These are phyloP conservation scores for Nomada lathburiana DNA, from an alignment of 2,888 invertebrate species.

Conservation along the genomic window DNA sequence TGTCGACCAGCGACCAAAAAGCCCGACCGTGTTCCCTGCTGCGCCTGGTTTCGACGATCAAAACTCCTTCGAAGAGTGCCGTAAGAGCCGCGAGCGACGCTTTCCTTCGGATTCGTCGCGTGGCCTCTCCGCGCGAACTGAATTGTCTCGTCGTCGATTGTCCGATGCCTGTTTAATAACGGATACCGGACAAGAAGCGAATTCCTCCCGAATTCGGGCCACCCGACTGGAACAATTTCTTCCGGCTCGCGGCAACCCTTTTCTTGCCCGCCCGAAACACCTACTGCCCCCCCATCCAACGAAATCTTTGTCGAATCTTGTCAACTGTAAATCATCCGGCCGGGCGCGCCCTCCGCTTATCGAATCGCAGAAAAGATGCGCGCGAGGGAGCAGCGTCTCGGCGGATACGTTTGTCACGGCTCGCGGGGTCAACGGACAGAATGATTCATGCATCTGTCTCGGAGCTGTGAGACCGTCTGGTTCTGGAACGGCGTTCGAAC, in stretches of 20 bases:
- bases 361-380: background rate
- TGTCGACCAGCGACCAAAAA: constrained; percentile 63
- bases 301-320: too few relatives aligned
- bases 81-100: constrained; percentile 39
- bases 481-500: constrained; percentile 62
- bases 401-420: constrained; percentile 3
- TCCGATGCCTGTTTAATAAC: background rate
- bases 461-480: constrained; percentile 60
- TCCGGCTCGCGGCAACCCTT: too few relatives aligned
- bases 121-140: too few relatives aligned
- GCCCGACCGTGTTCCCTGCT: constrained; percentile 29
- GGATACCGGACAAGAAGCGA: too few relatives aligned
- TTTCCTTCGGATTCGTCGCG: constrained; percentile 41
- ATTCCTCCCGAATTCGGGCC: too few relatives aligned
- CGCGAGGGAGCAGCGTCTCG: background rate
- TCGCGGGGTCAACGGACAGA: constrained; percentile 67
- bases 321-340: too few relatives aligned
- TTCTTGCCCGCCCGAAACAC: too few relatives aligned
- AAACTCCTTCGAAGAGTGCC: background rate
- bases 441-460: constrained; percentile 66
- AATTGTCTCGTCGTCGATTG: too few relatives aligned
- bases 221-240: too few relatives aligned
- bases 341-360: background rate
- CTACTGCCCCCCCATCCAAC: too few relatives aligned
- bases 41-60: background rate